Evolutionary conservation across 2,113 vertebrate species (phyloP).

Genomic region (Psittacara wagleri): DNA sequence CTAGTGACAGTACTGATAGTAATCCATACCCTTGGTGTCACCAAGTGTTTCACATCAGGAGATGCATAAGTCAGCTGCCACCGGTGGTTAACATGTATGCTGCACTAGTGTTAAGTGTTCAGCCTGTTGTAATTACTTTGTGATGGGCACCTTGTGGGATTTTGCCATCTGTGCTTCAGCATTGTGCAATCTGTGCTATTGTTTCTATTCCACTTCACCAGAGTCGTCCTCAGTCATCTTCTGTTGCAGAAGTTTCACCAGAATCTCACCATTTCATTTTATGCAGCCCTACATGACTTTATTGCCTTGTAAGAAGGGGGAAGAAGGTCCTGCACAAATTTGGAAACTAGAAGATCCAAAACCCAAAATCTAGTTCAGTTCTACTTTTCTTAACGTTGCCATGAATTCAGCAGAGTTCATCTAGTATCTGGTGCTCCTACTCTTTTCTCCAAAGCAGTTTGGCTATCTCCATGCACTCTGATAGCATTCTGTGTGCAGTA

Average conservation of each 20-base stretch:
- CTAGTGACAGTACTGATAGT: background rate
- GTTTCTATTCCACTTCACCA: background rate
- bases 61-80: background rate
- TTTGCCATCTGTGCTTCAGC: slow-evolving; percentile 26
- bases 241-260: background rate
- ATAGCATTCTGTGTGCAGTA: background rate
- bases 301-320: background rate
- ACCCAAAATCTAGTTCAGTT: background rate
- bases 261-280: background rate
- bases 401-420: background rate
- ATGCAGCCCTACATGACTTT: background rate
- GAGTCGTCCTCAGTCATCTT: background rate
- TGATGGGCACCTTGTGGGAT: background rate
- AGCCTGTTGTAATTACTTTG: background rate
- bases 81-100: background rate
- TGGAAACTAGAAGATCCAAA: background rate
- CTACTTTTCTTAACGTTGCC: background rate
- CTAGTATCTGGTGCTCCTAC: background rate
- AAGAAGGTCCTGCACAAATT: background rate
- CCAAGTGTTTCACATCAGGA: background rate
- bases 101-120: background rate
- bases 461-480: background rate
- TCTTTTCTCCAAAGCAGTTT: background rate
- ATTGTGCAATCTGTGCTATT: background rate
- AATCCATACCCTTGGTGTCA: background rate